Evolutionary conservation across 2,888 invertebrate genomes (phyloP).

Genomic region (Eilema depressum): DNA sequence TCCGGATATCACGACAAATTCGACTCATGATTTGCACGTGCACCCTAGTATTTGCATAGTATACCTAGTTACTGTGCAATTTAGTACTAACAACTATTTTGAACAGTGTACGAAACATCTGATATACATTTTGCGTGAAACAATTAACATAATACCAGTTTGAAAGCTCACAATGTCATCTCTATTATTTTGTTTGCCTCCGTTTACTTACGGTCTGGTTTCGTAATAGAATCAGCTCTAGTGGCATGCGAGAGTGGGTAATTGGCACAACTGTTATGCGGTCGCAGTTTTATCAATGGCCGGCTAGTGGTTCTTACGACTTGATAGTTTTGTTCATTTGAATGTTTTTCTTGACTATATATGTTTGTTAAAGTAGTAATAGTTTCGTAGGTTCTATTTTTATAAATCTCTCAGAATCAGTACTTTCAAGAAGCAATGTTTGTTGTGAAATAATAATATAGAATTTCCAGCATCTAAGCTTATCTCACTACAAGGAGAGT

Average conservation of each 20-base stretch:
- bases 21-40: no score
- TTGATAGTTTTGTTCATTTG: conserved; percentile 25
- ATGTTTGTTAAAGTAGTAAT: background rate
- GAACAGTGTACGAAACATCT: background rate
- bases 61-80: no score
- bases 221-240: conserved; percentile 51
- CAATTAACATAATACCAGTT: background rate
- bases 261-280: conserved; percentile 64
- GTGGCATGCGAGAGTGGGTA: conserved; percentile 53
- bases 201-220: conserved; percentile 41
- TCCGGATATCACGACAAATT: no score
- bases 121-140: background rate
- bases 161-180: conserved; percentile 18
- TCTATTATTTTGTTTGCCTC: conserved; percentile 36
- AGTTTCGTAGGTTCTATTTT: background rate
- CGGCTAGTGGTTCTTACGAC: conserved; percentile 33
- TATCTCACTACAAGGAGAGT: background rate
- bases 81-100: background rate
- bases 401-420: background rate
- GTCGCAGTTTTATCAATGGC: conserved; percentile 63
- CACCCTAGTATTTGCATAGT: no score
- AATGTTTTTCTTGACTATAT: background rate
- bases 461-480: no score
- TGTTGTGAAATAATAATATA: no score
- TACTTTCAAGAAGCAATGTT: no score